Evolutionary conservation across 2,113 vertebrate genomes (phyloP).

Genomic region (Pteropus alecto): DNA sequence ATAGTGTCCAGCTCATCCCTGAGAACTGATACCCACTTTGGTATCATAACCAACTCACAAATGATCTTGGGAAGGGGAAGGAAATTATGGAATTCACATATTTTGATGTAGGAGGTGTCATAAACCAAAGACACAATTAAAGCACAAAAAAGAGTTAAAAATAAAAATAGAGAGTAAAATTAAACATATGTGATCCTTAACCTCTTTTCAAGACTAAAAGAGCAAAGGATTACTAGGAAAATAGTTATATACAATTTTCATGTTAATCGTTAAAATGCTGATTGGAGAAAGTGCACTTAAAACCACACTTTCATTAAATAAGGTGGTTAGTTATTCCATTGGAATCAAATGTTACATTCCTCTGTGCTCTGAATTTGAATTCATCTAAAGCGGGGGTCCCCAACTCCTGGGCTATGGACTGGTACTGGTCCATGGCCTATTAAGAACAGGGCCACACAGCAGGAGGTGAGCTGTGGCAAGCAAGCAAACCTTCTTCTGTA

Average conservation of each 20-base stretch:
- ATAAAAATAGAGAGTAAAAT: background rate
- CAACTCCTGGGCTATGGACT: no score
- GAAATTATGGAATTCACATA: slow-evolving; percentile 8
- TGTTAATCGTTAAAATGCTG: slow-evolving; percentile 27
- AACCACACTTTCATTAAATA: background rate
- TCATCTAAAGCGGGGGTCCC: background rate
- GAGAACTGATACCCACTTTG: background rate
- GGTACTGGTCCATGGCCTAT: no score
- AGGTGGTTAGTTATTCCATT: background rate
- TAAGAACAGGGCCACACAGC: no score
- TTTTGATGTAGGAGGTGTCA: background rate
- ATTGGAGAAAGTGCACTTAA: background rate
- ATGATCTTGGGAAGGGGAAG: background rate
- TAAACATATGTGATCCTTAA: background rate
- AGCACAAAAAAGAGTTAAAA: background rate
- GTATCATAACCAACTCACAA: background rate
- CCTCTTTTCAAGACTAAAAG: background rate
- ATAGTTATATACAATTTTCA: background rate
- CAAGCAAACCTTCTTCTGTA: no score
- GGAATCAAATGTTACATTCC: background rate
- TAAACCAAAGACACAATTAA: background rate
- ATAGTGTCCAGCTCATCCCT: background rate
- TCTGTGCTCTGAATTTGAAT: slow-evolving; percentile 40
- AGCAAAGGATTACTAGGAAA: background rate
- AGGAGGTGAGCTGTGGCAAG: no score